These are phyloP conservation scores for Lagopus muta DNA, from an alignment of 2,113 vertebrate species.

Conservation along the genomic window DNA sequence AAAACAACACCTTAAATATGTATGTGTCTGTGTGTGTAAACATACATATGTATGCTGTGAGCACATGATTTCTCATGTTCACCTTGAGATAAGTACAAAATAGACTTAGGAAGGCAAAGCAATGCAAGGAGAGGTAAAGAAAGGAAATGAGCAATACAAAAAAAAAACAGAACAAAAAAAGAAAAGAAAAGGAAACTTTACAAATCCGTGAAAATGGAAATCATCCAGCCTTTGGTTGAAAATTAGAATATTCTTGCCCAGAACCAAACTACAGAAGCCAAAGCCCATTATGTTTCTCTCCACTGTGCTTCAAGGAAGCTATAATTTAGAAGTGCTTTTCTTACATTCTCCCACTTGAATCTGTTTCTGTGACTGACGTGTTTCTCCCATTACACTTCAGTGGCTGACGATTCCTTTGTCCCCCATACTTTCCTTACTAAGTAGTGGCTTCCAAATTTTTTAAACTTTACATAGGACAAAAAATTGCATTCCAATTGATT, in stretches of 20 bases:
- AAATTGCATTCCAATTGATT: not conserved
- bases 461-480: not conserved
- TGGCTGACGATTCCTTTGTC: not conserved
- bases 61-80: not conserved
- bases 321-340: not conserved
- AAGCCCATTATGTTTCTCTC: not conserved
- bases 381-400: not conserved
- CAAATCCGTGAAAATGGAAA: not conserved
- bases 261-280: not conserved
- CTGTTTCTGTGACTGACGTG: not conserved
- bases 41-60: not conserved
- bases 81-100: not conserved
- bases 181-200: not conserved
- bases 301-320: not conserved
- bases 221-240: not conserved
- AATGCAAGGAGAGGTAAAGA: too few species aligned
- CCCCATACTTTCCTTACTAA: fast-evolving
- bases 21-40: not conserved
- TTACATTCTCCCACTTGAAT: fast-evolving
- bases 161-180: too few species aligned
- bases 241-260: not conserved
- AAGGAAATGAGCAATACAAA: too few species aligned
- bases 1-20: not conserved
- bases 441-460: not conserved
- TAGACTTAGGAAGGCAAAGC: not conserved